Base-by-base conservation (phyloP, 2,113 vertebrate genomes). In the Odontesthes bonariensis region DNA sequence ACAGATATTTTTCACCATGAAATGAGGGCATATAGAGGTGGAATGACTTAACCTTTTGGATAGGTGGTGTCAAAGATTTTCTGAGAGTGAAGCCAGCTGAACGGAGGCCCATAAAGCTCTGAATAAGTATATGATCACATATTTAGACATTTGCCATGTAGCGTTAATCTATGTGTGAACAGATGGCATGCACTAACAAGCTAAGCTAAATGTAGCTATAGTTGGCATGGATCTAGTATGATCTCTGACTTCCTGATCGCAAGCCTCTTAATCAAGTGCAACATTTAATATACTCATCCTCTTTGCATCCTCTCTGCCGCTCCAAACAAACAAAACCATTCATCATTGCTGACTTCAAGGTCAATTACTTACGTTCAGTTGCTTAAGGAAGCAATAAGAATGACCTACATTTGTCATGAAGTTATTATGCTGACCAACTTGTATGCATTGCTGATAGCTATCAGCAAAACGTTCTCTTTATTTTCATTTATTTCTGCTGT, bases 191-290 rank as follows among this genome's bases (percentile, higher is more conserved):
- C 53, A 47, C 84, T 89, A 88, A 90, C 89, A 90, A 86, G 88
- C 85, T 89, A 83, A 77, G 86, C 91, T 91, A 89, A 90, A 91
- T 89, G 89, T 77, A 91, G 84, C 84, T 87, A 74, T 82, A 73
- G 79, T 55, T 89, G 90, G 85, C 88, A 83, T 56, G 69, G 68
- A 40, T 73, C 81, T 83, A 64, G 53, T 85, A 79, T 87, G 84
- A 89, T 89, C 88, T 87, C 78, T 84, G 81, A 89, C 83, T 86
- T 82, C 22, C 85, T 84, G 88, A 92, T 89, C 86, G 84, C 86
- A 81, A 79, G 79, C 88, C 77, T 85, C 89, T 88, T 92, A 92
- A 92, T 92, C 91, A 92, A 91, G 90, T 88, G 79, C 83, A 79
- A 71, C 85, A 78, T 90, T 91, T 91, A 91, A 92, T 92, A 90